Conservation (phyloP, 2,888 invertebrate genomes). For the Griposia aprilina region DNA sequence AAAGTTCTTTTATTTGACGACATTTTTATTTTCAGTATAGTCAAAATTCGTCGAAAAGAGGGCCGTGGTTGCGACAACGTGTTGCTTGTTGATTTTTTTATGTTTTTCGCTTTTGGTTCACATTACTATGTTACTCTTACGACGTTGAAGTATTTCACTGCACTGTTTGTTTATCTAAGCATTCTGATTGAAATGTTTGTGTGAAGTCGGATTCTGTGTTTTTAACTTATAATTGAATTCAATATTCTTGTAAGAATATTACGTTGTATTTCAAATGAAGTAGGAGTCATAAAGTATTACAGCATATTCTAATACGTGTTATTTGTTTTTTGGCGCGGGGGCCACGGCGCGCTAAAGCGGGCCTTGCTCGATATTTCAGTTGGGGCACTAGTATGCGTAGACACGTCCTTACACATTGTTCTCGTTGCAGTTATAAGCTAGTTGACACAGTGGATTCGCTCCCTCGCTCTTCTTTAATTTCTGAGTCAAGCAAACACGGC, state of each 20-base stretch:
- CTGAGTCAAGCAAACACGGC: conserved; percentile 37
- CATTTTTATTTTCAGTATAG: conserved; percentile 37
- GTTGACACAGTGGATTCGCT: conserved; percentile 49
- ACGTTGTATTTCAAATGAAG: conserved; percentile 8
- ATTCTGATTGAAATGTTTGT: conserved; percentile 33
- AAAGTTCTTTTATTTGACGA: conserved; percentile 21
- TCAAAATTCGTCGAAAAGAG: conserved; percentile 20
- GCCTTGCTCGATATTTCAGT: conserved; percentile 58
- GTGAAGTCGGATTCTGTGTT: background rate
- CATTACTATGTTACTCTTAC: conserved; percentile 27
- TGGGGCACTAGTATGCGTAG: conserved; percentile 60
- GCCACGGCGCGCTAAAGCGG: conserved; percentile 22
- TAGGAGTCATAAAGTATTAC: conserved; percentile 28
- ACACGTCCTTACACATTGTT: conserved; percentile 63
- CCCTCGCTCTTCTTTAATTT: conserved; percentile 57
- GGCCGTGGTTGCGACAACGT: conserved; percentile 32
- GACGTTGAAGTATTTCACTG: conserved; percentile 38
- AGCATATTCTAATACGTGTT: conserved; percentile 44
- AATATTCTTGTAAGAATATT: conserved; percentile 2
- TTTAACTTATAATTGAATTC: conserved; percentile 5
- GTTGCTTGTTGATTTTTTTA: conserved; percentile 45
- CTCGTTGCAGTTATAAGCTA: conserved; percentile 62
- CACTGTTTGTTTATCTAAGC: conserved; percentile 18
- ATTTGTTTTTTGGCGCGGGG: conserved; percentile 33
- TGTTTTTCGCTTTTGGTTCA: conserved; percentile 38